Evolutionary conservation across 2,113 vertebrate genomes (phyloP).

Genomic region (Oreochromis niloticus): DNA sequence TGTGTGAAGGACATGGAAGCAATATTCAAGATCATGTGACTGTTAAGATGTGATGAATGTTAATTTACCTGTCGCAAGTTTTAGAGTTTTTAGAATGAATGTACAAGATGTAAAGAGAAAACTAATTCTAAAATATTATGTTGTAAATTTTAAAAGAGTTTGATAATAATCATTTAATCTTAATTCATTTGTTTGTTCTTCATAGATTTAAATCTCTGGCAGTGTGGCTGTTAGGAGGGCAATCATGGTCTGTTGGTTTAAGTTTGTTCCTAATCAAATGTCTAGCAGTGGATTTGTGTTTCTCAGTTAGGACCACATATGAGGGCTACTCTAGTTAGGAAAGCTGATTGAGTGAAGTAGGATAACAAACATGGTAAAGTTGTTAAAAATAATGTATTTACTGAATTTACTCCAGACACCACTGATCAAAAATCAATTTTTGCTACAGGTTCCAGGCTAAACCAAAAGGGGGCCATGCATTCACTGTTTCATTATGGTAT

Average conservation of each 20-base stretch:
- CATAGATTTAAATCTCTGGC: neutral
- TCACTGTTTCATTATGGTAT: neutral
- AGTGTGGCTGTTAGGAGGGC: neutral
- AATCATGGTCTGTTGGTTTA: neutral
- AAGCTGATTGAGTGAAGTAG: neutral
- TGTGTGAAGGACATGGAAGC: neutral
- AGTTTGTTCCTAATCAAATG: neutral
- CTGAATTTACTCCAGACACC: neutral
- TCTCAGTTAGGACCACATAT: neutral
- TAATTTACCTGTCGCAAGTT: neutral
- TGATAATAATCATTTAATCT: neutral
- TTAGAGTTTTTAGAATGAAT: neutral
- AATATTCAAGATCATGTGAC: neutral
- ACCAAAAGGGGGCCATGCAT: neutral
- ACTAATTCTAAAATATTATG: neutral
- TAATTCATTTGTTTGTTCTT: neutral
- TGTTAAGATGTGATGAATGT: neutral
- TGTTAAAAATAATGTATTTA: neutral
- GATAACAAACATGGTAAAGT: neutral
- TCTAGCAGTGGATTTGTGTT: neutral
- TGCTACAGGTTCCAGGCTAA: neutral
- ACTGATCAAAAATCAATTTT: neutral
- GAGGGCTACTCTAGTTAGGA: neutral
- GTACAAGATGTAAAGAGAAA: neutral
- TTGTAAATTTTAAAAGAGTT: neutral